Evolutionary conservation across 2,113 vertebrate species (phyloP).

Genomic region (Pholis gunnellus): DNA sequence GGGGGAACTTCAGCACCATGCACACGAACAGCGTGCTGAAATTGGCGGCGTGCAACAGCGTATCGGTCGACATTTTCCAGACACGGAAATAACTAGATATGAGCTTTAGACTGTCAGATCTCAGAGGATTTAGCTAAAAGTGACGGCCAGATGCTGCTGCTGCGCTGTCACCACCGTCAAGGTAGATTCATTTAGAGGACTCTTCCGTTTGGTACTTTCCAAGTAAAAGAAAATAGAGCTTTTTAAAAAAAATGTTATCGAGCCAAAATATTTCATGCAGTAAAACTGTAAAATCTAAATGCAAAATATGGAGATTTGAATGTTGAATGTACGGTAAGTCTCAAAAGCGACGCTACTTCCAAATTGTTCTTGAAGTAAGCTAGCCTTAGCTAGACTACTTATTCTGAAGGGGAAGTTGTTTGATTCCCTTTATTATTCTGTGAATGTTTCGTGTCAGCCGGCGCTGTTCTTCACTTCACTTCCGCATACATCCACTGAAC

Average conservation of each 20-base stretch:
- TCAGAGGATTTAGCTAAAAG: neutral
- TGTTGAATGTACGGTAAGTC: rapidly evolving
- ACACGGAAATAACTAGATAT: neutral
- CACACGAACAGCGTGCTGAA: constrained; percentile 89
- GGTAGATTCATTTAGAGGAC: rapidly evolving
- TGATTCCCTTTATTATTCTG: neutral
- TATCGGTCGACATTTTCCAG: constrained; percentile 68
- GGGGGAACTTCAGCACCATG: constrained; percentile 92
- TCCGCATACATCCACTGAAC: constrained; percentile 72
- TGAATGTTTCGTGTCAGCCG: neutral
- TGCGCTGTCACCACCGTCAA: neutral
- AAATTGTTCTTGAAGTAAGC: too few relatives aligned
- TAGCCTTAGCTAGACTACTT: neutral
- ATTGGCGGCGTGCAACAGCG: constrained; percentile 82
- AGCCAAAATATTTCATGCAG: rapidly evolving
- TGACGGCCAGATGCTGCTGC: constrained; percentile 11
- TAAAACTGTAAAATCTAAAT: neutral
- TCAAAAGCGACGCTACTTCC: rapidly evolving
- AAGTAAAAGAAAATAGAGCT: neutral
- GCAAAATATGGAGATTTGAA: rapidly evolving
- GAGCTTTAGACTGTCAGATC: neutral
- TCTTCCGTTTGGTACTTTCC: constrained; percentile 17
- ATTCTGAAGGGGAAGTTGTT: neutral
- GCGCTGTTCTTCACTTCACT: constrained; percentile 36
- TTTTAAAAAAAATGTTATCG: too few relatives aligned